Base-by-base conservation (phyloP, 2,797 vertebrate species). In the Hybognathus amarus region DNA sequence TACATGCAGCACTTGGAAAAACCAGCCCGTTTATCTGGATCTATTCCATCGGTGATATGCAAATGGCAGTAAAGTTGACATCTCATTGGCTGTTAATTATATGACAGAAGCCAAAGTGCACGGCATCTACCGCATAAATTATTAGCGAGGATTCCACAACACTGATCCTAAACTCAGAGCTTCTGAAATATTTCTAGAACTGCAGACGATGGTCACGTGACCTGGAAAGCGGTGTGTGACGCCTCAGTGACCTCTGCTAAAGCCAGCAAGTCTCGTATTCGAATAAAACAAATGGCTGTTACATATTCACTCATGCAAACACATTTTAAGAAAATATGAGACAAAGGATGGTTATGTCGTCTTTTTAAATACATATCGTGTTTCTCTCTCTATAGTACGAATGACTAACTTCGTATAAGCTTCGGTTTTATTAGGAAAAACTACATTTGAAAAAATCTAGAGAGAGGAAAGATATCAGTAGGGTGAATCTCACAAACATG, bases 241-340 rank as follows among this genome's bases (percentile, higher is more conserved):
- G 79, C 83, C 79, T 85, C 83, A 69, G 70, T 70, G 77, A 68
- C 79, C 54, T 75, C 47, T 63, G 54, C 71, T 83, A 69, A 70
- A 83, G 67, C 59, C 27, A 50, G 50, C 47, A 56, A 56, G 47
- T 40, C 75, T 73, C 33, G 77, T 27, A 63, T 85, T 17, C 27
- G 4, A 80, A 71, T 12, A 56, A 82, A 69, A 66, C 59, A 85
- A 69, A 66, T 50, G 79, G 42, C 24, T 82, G 83, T 73, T 83
- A 87, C 66, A 78, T 71, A 77, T 85, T 83, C 54, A 87, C 54
- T 83, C 88, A 93, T 92, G 94, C 94, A 92, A 86, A 85, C 87
- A 88, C 81, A 70, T 73, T 88, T 91, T 92, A 93, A 87, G 93
- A 94, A 94, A 94, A 93, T 91, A 94, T 87, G 88, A 91, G 89